Evolutionary conservation across 2,797 vertebrate species (phyloP), one percentile per base, ranked within the genome.

Genomic region (Trematomus bernacchii): DNA sequence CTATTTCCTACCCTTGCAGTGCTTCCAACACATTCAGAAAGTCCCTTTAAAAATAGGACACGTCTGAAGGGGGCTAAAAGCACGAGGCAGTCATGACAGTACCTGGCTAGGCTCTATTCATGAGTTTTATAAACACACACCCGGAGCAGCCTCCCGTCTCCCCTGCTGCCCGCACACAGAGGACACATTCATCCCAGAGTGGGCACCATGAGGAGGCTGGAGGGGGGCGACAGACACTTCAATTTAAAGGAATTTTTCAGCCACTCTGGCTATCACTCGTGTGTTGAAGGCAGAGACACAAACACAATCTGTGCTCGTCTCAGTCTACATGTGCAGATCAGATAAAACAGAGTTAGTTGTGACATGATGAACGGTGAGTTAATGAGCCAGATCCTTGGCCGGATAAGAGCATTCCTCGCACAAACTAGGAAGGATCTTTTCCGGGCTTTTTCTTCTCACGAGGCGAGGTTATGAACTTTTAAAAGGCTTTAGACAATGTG

Each of bases 121-220:
- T 71, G 75, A 73, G 51, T 74, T 67, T 79, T 82, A 87, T 88
- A 91, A 90, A 92, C 87, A 90, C 76, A 83, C 74, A 72, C 79
- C 88, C 75, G 6, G 3, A 44, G 82, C 84, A 73, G 88, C 81
- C 88, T 70, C 57, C 21, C 21, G 23, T 70, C 81, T 77, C 83
- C 83, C 86, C 83, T 70, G 74, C 87, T 79, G 79, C 87, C 78
- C 62, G 61, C 88, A 87, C 90, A 94, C 93, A 94, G 91, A 92
- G 91, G 82, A 86, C 87, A 91, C 93, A 94, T 94, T 94, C 92
- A 94, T 92, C 87, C 86, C 84, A 85, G 84, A 90, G 87, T 85
- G 86, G 89, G 87, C 91, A 89, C 86, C 86, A 71, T 71, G 74
- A 86, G 83, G 85, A 83, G 85, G 65, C 66, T 44, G 73, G 62